Conservation (phyloP, 2,113 vertebrate species). For the Salvelinus alpinus region DNA sequence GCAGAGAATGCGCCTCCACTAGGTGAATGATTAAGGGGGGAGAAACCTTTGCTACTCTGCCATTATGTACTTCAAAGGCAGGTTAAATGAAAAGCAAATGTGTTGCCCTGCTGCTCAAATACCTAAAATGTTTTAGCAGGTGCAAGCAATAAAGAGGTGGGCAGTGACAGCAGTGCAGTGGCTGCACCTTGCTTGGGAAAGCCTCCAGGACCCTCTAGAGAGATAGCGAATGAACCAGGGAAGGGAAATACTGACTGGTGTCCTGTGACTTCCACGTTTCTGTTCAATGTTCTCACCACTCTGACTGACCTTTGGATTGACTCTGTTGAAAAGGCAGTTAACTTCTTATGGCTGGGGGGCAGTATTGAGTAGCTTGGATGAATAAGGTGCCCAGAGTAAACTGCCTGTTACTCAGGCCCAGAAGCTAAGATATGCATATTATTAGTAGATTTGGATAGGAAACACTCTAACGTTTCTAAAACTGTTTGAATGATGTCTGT, state of each 20-base stretch:
- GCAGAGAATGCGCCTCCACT: conserved; percentile 89
- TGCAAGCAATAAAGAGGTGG: conserved; percentile 97
- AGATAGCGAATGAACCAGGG: conserved; percentile 23
- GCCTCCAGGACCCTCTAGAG: conserved; percentile 19
- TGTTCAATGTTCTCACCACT: conserved; percentile 55
- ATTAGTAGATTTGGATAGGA: no score
- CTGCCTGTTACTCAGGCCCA: no score
- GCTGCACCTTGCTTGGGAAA: conserved; percentile 78
- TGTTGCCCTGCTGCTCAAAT: conserved; percentile 97
- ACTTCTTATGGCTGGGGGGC: no score
- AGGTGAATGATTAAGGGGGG: conserved; percentile 98
- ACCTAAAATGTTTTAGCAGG: conserved; percentile 99
- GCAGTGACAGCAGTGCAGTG: conserved; percentile 79
- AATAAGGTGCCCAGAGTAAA: no score
- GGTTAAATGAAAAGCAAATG: conserved; percentile 99
- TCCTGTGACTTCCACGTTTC: conserved; percentile 35
- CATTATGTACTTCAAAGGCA: conserved; percentile 99
- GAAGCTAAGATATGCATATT: no score
- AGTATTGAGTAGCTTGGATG: no score
- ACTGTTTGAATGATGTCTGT: no score
- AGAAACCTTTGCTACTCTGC: conserved; percentile 82
- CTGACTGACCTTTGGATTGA: conserved; percentile 42
- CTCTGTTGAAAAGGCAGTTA: conserved; percentile 32
- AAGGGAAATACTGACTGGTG: conserved; percentile 17
- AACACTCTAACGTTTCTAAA: no score